phyloP scores from a whole-genome alignment of 2,113 vertebrate species.

The Aegotheles bennettii region DNA sequence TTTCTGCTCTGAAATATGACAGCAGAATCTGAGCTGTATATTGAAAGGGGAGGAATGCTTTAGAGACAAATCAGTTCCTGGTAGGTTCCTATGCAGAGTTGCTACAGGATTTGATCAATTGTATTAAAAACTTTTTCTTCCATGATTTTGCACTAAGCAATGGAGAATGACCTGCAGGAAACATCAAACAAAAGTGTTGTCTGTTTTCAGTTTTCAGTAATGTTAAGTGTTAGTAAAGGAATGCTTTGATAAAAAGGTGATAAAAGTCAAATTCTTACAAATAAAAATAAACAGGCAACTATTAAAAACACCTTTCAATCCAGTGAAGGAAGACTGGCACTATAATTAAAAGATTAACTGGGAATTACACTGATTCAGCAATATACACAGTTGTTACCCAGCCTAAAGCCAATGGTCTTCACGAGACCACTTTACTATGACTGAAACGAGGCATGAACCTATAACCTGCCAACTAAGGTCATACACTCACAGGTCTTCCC shows the following conservation, averaged over 20 bases:
- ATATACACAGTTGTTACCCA: not conserved
- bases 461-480: not conserved
- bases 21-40: not conserved
- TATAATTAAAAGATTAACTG: not conserved
- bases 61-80: not conserved
- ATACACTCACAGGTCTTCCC: accelerated
- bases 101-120: not conserved
- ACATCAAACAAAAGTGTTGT: not conserved
- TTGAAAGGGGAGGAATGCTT: not conserved
- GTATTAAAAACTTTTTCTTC: not conserved
- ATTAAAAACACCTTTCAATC: not conserved
- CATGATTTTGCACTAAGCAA: not conserved
- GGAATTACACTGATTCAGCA: not conserved
- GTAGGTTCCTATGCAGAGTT: not conserved
- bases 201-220: not conserved
- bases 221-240: not conserved
- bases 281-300: not conserved
- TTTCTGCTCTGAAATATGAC: not conserved
- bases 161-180: not conserved
- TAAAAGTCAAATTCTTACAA: not conserved
- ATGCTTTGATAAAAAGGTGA: not conserved
- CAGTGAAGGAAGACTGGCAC: not conserved
- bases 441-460: not conserved
- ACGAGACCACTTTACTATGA: not conserved
- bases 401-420: not conserved